Conservation (phyloP, 2,113 vertebrate genomes). For the Podarcis muralis region DNA sequence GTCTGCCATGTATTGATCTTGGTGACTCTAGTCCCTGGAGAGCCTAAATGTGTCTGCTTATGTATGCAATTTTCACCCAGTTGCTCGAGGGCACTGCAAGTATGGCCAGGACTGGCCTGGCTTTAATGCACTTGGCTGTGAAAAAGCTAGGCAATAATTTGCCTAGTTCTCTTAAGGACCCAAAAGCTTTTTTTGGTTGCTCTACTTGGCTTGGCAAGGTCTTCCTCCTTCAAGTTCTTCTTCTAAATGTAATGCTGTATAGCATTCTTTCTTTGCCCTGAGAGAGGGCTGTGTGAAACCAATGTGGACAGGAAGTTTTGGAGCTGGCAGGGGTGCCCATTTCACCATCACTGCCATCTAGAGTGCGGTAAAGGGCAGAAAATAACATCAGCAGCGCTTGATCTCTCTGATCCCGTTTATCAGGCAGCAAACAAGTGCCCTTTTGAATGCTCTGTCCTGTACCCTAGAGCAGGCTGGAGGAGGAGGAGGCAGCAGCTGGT, state of each 20-base stretch:
- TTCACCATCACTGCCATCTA: neutral
- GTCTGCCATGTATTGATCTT: neutral
- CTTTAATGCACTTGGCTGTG: neutral
- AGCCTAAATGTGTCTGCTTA: neutral
- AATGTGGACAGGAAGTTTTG: neutral
- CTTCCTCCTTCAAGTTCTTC: neutral
- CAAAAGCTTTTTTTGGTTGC: neutral
- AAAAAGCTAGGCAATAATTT: neutral
- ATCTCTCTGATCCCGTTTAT: neutral
- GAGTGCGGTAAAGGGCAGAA: neutral
- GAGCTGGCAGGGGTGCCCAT: neutral
- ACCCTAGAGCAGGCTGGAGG: neutral
- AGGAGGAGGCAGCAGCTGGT: neutral
- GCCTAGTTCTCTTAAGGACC: neutral
- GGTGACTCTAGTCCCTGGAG: neutral
- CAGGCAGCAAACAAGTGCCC: neutral
- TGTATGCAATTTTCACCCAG: neutral
- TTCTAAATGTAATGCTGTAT: neutral
- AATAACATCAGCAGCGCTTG: neutral
- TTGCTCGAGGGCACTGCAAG: neutral
- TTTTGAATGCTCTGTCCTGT: neutral
- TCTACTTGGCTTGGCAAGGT: neutral
- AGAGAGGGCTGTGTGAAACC: neutral
- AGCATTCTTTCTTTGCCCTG: neutral
- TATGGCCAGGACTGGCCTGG: neutral